phyloP scores from a whole-genome alignment of 2,113 vertebrate genomes.

The Bos indicus region DNA sequence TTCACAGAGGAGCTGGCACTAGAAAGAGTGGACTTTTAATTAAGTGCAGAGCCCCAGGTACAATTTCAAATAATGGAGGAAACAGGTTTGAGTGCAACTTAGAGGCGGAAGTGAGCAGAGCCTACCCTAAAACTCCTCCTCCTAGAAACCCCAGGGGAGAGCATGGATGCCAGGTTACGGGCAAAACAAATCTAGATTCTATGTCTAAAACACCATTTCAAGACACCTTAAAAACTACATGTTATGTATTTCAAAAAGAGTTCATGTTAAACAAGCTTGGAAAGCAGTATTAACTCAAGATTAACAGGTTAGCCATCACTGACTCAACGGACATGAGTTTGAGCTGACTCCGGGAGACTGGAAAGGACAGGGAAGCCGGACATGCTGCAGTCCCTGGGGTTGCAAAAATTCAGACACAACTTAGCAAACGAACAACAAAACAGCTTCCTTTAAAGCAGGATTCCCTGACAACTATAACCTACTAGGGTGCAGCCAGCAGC shows the following conservation, averaged over 20 bases:
- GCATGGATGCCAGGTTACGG: background rate
- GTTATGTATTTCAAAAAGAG: background rate
- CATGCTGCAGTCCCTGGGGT: background rate
- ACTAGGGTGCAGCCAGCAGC: rapidly evolving
- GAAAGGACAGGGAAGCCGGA: background rate
- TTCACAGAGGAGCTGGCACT: background rate
- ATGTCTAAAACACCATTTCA: background rate
- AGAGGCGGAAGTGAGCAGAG: background rate
- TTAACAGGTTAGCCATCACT: background rate
- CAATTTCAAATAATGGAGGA: background rate
- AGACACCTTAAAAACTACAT: background rate
- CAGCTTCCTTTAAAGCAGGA: background rate
- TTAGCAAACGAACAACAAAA: background rate
- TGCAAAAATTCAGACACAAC: background rate
- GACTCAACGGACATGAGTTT: background rate
- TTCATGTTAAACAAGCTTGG: background rate
- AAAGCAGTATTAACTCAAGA: background rate
- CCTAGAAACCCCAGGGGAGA: background rate
- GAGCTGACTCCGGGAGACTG: rapidly evolving
- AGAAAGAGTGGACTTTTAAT: background rate
- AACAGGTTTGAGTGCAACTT: background rate
- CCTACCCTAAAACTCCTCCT: background rate
- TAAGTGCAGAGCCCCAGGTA: background rate
- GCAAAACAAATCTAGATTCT: background rate
- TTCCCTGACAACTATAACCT: background rate